Evolutionary conservation across 2,888 invertebrate genomes (phyloP), one percentile per base, ranked within the genome.

Genomic region (Dolichomitus sp.): DNA sequence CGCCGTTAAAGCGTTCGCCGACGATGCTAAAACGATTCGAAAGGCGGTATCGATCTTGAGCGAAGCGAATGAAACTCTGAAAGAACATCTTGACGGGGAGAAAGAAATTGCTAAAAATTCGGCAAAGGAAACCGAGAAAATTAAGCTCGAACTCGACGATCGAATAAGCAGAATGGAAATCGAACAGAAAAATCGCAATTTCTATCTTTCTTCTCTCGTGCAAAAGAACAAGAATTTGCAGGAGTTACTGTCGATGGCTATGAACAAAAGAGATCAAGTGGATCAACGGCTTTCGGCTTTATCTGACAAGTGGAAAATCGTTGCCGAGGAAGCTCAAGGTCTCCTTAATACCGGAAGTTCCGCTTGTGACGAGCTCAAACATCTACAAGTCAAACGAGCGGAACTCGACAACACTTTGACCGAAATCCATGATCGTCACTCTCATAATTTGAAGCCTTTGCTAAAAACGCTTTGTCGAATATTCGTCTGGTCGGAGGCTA

Each of bases 371-470:
- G 89, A 91, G 57, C 57, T 89, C 9, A 88, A 92, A 54, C 84
- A 91, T 19, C 81, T 92, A 45, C 88, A 88, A 63, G 73, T 77
- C 1, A 88, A 86, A 30, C 88, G 89, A 57, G 77, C 84, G 23
- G 86, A 88, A 30, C 80, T 92, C 11, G 90, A 92, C 69, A 87
- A 87, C 79, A 84, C 75, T 4, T 63, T 93, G 3, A 72, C 72
- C 0, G 85, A 84, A 4, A 78, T 86, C 12, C 65, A 84, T 37
- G 70, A 70, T 66, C 48, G 52, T 54, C 79, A 87, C 40, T 61
- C 80, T 9, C 45, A 83, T n/a, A 88, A 79, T 30, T 85, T 85
- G 12, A 85, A 85, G 68, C 72, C 83, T 27, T 12, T 89, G 17
- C 72, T 85, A 0, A 76, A 84, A 52, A 80, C 86, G 37, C 75